Evolutionary conservation across 2,888 invertebrate genomes (phyloP), one percentile per base, ranked within the genome.

Genomic region (Iselma pallidipennis): DNA sequence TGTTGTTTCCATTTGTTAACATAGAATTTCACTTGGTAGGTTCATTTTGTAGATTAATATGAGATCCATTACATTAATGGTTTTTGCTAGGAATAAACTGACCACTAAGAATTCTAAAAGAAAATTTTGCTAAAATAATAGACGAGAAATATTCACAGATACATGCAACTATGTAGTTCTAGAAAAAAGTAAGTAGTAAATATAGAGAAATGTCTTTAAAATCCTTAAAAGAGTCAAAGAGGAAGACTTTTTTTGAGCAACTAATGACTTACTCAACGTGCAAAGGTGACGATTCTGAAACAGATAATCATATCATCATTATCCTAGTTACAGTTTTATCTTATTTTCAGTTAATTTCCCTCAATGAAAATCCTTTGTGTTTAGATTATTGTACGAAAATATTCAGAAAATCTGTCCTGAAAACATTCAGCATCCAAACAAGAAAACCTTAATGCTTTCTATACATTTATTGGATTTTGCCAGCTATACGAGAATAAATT

Each of bases 211-310:
- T 37, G 2, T 9, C 4, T 37, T 16, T 4, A 7, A 16, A 12
- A 12, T n/a, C 19, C 21, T 16, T 50, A 26, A 25, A 12, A 50
- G 29, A 23, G n/a, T 16, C 16, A 50, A 29, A 23, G 16, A 50
- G 50, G n/a, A 50, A 28, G 25, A n/a, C 16, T 26, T 12, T 16
- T 16, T 28, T 16, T n/a, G 28, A 7, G 16, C 2, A 6, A 37
- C 16, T 50, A 26, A 31, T 25, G 59, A 74, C 74, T 74, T 74
- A 74, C 74, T 73, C 71, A 74, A 71, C 61, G 67, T 73, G 74
- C 66, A 72, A 65, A 57, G 74, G 73, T 42, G 74, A 67, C 59
- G 73, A 66, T 70, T 74, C 74, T 74, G 74, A 74, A 74, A 74
- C 73, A 74, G 66, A 65, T 37, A 65, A 66, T 54, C 23, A 56